These are phyloP conservation scores for Celastrina argiolus DNA, from an alignment of 2,888 invertebrate genomes.

Conservation along the genomic window DNA sequence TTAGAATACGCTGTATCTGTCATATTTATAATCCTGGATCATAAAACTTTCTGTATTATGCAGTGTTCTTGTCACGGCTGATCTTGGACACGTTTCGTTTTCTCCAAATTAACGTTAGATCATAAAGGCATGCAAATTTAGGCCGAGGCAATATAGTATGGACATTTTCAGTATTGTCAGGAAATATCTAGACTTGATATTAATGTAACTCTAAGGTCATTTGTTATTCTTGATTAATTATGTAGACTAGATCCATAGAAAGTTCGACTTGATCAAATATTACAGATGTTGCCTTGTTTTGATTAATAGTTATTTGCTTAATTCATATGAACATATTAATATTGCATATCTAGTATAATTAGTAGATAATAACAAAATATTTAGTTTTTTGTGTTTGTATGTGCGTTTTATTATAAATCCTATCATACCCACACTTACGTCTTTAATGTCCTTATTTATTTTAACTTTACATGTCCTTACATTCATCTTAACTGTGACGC, in stretches of 20 bases:
- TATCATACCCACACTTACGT: too few species aligned
- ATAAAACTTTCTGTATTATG: constrained; percentile 13
- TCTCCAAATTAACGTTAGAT: constrained; percentile 34
- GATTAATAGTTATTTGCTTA: neutral
- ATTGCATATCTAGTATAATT: neutral
- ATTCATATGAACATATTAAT: neutral
- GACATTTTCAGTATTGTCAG: neutral
- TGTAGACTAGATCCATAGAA: neutral
- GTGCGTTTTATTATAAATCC: too few species aligned
- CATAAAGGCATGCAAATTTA: constrained; percentile 2
- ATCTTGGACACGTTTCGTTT: constrained; percentile 42
- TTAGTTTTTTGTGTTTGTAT: too few species aligned
- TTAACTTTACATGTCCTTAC: too few species aligned
- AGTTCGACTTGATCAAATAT: neutral
- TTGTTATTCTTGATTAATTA: neutral
- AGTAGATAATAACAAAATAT: neutral
- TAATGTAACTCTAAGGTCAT: neutral
- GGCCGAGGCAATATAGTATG: constrained; percentile 4
- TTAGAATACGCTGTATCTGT: neutral
- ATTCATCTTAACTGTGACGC: too few species aligned
- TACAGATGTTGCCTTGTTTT: neutral
- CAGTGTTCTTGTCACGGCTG: constrained; percentile 33
- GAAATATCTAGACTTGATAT: neutral
- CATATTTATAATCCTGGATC: neutral
- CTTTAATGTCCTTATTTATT: too few species aligned